phyloP scores from a whole-genome alignment of 2,797 vertebrate genomes.

The Sebastes jordani region DNA sequence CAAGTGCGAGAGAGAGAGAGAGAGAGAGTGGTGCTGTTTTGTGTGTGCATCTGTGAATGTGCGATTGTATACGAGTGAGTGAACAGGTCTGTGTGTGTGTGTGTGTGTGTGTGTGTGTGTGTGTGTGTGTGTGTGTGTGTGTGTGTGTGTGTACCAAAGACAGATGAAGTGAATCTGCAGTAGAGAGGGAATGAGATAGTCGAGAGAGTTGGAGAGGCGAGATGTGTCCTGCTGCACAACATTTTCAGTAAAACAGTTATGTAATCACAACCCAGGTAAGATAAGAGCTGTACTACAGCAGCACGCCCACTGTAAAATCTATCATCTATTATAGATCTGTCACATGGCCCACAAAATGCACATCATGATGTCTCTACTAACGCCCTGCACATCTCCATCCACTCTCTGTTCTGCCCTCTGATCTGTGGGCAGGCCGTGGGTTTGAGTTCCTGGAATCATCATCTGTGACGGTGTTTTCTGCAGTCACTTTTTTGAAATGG shows the following conservation, averaged over 20 bases:
- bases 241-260: constrained; percentile 53
- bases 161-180: constrained; percentile 8
- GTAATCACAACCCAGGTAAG: constrained; percentile 56
- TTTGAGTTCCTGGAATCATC: constrained; percentile 4
- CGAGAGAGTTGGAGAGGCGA: constrained; percentile 19
- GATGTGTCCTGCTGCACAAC: constrained; percentile 23
- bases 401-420: not conserved
- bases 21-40: constrained; percentile 2
- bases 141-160: not conserved
- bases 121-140: constrained; percentile 6
- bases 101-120: not conserved
- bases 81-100: not conserved
- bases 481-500: not conserved
- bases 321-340: constrained; percentile 64
- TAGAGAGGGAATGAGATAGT: not conserved
- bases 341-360: constrained; percentile 34
- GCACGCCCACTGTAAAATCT: constrained; percentile 11
- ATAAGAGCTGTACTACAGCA: constrained; percentile 20
- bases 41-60: not conserved
- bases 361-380: constrained; percentile 18
- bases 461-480: not conserved
- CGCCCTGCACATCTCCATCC: constrained; percentile 1
- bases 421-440: constrained; percentile 9
- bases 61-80: not conserved
- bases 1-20: constrained; percentile 2